Conservation (phyloP, 2,888 invertebrate genomes). For the Cepaea hortensis region DNA sequence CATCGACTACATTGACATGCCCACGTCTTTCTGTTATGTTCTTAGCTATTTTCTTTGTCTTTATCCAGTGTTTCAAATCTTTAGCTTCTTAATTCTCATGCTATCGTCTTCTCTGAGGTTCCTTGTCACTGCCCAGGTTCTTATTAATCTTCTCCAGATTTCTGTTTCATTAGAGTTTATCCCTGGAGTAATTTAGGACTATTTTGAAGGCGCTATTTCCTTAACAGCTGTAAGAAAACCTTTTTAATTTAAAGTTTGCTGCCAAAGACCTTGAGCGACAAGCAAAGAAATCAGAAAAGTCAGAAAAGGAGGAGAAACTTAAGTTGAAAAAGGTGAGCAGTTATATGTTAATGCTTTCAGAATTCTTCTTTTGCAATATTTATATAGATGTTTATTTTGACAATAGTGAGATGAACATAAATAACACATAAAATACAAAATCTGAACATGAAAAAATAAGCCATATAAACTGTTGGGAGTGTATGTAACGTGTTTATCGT, state of each 20-base stretch:
- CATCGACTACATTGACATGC: too few species aligned
- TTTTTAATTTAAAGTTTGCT: slow-evolving; percentile 98
- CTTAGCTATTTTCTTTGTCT: too few species aligned
- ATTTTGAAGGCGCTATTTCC: slow-evolving; percentile 14
- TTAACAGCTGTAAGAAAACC: slow-evolving; percentile 77
- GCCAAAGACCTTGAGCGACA: slow-evolving; percentile 97
- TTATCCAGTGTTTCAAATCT: too few species aligned
- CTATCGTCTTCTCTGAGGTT: too few species aligned
- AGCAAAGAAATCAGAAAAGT: slow-evolving; percentile 98
- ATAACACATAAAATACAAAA: not conserved
- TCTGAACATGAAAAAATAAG: too few species aligned
- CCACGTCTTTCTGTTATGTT: too few species aligned
- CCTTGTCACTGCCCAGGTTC: too few species aligned
- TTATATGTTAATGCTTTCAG: not conserved
- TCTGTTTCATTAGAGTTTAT: not conserved
- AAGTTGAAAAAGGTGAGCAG: slow-evolving; percentile 90
- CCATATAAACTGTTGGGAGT: too few species aligned
- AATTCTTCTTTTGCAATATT: not conserved
- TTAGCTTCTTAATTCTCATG: too few species aligned
- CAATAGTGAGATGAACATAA: not conserved
- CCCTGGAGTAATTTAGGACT: not conserved
- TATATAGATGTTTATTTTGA: not conserved
- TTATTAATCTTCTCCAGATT: too few species aligned
- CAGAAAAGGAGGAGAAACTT: slow-evolving; percentile 94
- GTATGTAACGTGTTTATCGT: too few species aligned